Conservation (phyloP, 2,888 invertebrate genomes). For the Limnephilus lunatus region DNA sequence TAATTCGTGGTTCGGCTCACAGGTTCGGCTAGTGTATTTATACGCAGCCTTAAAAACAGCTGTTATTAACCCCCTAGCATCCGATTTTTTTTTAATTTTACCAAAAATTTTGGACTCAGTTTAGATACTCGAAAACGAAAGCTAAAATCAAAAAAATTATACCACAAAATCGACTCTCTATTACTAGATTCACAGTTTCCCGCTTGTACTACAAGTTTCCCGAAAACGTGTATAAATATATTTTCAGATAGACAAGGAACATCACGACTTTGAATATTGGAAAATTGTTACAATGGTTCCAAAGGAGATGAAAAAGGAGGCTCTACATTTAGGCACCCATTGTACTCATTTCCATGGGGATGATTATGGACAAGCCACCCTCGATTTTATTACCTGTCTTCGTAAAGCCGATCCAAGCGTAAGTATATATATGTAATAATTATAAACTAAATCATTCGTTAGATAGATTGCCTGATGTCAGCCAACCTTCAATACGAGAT, state of each 20-base stretch:
- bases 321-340: constrained; percentile 62
- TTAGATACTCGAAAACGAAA: no score
- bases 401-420: constrained; percentile 61
- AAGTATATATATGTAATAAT: neutral
- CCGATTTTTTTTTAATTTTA: no score
- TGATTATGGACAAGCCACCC: constrained; percentile 60
- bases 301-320: constrained; percentile 60
- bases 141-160: no score
- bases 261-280: constrained; percentile 65
- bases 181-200: no score
- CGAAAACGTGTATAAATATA: neutral
- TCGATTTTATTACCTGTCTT: constrained; percentile 63
- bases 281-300: constrained; percentile 62
- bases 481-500: neutral
- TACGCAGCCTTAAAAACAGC: no score
- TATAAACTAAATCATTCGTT: neutral
- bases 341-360: constrained; percentile 61
- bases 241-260: constrained; percentile 60
- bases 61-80: no score
- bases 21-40: no score
- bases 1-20: no score
- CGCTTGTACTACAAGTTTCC: no score
- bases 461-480: neutral
- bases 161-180: no score
- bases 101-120: no score